phyloP scores from a whole-genome alignment of 1,140 invertebrate species.

The Adelges cooleyi region DNA sequence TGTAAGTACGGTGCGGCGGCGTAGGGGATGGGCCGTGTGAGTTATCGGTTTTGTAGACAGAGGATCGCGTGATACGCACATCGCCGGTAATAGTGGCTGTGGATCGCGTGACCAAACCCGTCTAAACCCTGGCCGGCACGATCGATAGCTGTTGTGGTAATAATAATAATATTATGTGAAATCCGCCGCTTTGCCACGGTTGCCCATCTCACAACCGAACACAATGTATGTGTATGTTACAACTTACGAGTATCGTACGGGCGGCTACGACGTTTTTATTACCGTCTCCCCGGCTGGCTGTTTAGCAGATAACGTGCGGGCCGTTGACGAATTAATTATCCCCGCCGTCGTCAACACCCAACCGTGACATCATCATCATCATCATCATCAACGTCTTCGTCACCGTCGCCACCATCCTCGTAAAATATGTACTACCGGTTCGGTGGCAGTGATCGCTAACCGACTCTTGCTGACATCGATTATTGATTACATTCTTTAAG shows the following conservation, averaged over 20 bases:
- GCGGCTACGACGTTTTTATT: background rate
- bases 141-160: no score
- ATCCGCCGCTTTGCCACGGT: background rate
- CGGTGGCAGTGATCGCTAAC: no score
- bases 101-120: slow-evolving; percentile 18
- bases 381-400: no score
- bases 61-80: slow-evolving; percentile 5
- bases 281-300: background rate
- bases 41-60: background rate
- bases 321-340: slow-evolving; percentile 20
- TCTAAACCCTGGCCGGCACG: background rate
- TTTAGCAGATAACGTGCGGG: background rate
- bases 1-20: no score
- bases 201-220: background rate
- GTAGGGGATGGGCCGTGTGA: no score
- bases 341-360: background rate
- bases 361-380: background rate
- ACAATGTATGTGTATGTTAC: background rate
- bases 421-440: no score
- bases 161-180: background rate
- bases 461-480: no score
- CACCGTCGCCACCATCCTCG: no score
- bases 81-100: background rate
- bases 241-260: background rate
- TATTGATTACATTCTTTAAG: no score